A percentile compares a stretch with the other conserved stretches of the same genome.
phyloP scores from a whole-genome alignment of 1,140 invertebrate genomes.

The Drosophila teissieri region DNA sequence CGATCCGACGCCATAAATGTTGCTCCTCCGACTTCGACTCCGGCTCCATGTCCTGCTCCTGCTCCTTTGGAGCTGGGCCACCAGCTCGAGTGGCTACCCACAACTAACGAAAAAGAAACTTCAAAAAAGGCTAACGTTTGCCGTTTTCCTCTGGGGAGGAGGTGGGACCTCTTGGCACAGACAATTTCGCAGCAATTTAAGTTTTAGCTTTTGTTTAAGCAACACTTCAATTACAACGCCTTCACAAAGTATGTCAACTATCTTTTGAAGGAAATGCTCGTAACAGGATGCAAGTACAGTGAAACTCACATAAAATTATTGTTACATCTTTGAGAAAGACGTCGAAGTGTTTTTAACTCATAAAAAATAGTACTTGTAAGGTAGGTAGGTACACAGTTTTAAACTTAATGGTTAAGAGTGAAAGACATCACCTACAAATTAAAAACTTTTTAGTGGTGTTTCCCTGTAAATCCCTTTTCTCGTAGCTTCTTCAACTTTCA shows the following conservation, averaged over 20 bases:
- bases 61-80: constrained; percentile 24
- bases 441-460: background rate
- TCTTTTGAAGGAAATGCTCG: constrained; percentile 28
- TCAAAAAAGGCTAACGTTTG: constrained; percentile 58
- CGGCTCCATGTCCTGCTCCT: background rate
- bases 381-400: too few relatives aligned
- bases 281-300: constrained; percentile 47
- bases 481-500: constrained; percentile 54
- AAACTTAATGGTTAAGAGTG: too few relatives aligned
- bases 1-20: constrained; percentile 78
- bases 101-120: constrained; percentile 29
- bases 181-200: constrained; percentile 81
- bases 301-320: background rate
- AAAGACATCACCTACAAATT: too few relatives aligned
- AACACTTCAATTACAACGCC: constrained; percentile 79
- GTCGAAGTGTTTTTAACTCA: too few relatives aligned
- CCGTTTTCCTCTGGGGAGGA: constrained; percentile 31
- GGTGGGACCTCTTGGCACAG: constrained; percentile 24
- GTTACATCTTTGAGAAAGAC: too few relatives aligned
- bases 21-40: constrained; percentile 39
- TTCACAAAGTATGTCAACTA: constrained; percentile 77
- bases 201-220: constrained; percentile 81
- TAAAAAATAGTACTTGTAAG: too few relatives aligned
- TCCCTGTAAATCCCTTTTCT: background rate
- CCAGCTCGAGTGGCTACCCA: constrained; percentile 28